phyloP scores from a whole-genome alignment of 2,888 invertebrate species.

The Eustalomyia histrio region DNA sequence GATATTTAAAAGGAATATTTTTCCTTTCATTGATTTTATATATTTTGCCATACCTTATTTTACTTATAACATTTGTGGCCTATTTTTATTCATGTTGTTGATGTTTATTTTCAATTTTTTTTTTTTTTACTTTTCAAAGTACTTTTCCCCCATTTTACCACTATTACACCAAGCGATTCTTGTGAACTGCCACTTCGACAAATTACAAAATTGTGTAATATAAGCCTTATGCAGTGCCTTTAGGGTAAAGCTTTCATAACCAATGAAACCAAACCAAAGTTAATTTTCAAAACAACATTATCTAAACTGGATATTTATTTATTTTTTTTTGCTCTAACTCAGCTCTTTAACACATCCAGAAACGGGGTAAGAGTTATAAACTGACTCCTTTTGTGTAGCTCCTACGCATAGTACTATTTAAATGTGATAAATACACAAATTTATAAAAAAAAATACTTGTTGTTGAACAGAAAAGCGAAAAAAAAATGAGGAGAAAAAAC shows the following conservation, averaged over 20 bases:
- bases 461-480: not conserved
- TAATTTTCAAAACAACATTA: constrained; percentile 61
- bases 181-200: constrained; percentile 27
- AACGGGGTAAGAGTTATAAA: not conserved
- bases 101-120: constrained; percentile 11
- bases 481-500: constrained; percentile 23
- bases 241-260: constrained; percentile 62
- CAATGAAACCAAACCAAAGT: constrained; percentile 63
- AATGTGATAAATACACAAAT: not conserved
- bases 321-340: constrained; percentile 1
- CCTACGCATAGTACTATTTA: not conserved
- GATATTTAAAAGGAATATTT: too few relatives aligned
- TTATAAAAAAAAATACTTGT: not conserved
- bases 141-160: not conserved
- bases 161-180: not conserved
- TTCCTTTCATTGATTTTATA: too few relatives aligned
- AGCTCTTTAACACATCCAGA: not conserved
- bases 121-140: constrained; percentile 6
- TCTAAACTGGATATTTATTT: constrained; percentile 26
- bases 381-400: not conserved
- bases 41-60: too few relatives aligned
- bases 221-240: constrained; percentile 43
- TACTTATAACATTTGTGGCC: constrained; percentile 36
- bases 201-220: constrained; percentile 57
- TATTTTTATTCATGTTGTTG: constrained; percentile 41